Base-by-base conservation (phyloP, 2,888 invertebrate species). In the Cantharis flavilabris region DNA sequence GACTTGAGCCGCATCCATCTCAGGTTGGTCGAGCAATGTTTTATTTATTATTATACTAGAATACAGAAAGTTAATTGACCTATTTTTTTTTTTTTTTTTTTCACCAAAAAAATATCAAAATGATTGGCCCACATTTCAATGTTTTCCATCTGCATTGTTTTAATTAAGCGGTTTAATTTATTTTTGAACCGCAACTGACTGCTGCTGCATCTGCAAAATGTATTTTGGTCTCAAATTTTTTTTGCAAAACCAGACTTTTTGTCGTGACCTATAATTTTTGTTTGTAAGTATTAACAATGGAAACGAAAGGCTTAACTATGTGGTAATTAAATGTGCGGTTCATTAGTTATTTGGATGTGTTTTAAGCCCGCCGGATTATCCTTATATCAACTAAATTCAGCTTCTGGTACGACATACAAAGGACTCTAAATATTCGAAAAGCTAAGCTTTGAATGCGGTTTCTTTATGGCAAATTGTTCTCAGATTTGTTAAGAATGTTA, bases 391-490 rank as follows among this genome's bases (percentile, higher is more conserved):
- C 65, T 67, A 67, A 67, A 67, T 67, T 67, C 16, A 23, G 65
- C 65, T 67, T 67, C 26, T 67, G 26, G 9, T 26, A 23, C n/a
- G 18, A 67, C 26, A 7, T 67, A 67, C 26, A 67, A 67, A 67
- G 65, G 65, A 67, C 65, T 26, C 65, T 23, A 67, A 67, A 67
- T 67, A 67, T 67, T 26, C 65, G n/a, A 49, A 67, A 67, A 67
- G 65, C 65, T 67, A 26, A 23, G 65, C 65, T 67, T n/a, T 13
- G 23, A 23, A n/a, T 75, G 75, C 70, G 75, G 75, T 75, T 75
- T 75, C 75, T 75, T 75, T 75, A 75, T 70, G 71, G 75, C 70
- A 75, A 71, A 71, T 33, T 75, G 75, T 70, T 75, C 65, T 64
- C 64, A 64, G 70, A 70, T 70, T 75, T 75, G 75, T 70, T 70